Evolutionary conservation across 2,113 vertebrate species (phyloP).

Genomic region (Fregetta grallaria): DNA sequence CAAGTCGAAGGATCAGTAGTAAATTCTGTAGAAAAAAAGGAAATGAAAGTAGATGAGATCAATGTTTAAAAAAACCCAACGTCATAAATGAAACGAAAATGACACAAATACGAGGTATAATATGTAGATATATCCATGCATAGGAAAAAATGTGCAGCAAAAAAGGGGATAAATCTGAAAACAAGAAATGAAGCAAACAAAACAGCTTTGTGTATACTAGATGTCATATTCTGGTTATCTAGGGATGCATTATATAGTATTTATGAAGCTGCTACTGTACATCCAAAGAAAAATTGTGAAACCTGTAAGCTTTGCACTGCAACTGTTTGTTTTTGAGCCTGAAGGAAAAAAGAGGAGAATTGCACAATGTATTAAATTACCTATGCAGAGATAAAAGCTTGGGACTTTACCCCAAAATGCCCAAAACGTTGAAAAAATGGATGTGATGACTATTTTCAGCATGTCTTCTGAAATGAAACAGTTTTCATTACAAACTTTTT

Average conservation of each 20-base stretch:
- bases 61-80: neutral
- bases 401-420: neutral
- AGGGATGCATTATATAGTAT: neutral
- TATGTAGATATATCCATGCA: neutral
- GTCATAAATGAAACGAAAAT: neutral
- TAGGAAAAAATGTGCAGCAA: neutral
- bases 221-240: neutral
- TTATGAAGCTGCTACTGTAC: neutral
- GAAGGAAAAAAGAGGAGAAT: neutral
- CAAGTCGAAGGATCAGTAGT: neutral
- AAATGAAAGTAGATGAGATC: neutral
- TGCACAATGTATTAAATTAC: neutral
- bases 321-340: neutral
- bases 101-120: neutral
- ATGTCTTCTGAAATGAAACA: neutral
- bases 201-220: neutral
- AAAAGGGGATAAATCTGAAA: neutral
- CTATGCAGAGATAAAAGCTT: neutral
- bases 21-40: neutral
- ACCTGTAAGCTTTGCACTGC: neutral
- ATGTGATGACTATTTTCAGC: neutral
- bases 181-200: neutral
- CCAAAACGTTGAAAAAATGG: neutral
- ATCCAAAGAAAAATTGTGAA: neutral
- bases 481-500: neutral